A percentile compares a stretch with the other conserved stretches of the same genome.
These are phyloP conservation scores for Coregonus sp. DNA, from an alignment of 2,797 vertebrate genomes.

Conservation along the genomic window DNA sequence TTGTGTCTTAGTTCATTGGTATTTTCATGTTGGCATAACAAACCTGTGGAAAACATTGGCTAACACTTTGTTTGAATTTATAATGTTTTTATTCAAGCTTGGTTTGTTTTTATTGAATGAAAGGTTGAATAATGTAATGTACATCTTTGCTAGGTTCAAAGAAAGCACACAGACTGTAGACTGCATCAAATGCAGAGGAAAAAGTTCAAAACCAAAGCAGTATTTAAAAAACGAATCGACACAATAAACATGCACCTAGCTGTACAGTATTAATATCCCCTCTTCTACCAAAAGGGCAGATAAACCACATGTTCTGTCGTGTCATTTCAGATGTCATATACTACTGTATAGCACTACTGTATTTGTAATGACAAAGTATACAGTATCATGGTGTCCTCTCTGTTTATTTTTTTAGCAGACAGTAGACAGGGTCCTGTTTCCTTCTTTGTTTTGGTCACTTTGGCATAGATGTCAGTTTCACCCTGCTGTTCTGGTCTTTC, in stretches of 20 bases:
- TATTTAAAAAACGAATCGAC: not conserved
- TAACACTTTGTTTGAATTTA: not conserved
- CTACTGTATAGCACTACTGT: not conserved
- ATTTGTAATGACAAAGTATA: not conserved
- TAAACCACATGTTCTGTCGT: too few relatives aligned
- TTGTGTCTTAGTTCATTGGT: not conserved
- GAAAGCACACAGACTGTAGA: too few relatives aligned
- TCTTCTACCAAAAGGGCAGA: not conserved
- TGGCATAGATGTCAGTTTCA: not conserved
- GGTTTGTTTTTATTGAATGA: too few relatives aligned
- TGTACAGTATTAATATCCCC: not conserved
- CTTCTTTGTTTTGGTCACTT: not conserved
- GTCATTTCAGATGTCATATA: not conserved
- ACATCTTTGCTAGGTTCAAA: too few relatives aligned
- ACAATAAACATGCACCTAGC: not conserved
- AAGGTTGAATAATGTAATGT: too few relatives aligned
- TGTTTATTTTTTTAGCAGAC: not conserved
- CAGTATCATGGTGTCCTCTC: not conserved
- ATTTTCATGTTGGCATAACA: not conserved
- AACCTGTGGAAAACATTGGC: not conserved
- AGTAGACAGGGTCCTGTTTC: not conserved
- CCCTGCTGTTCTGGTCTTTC: not conserved
- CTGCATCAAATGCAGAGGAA: too few relatives aligned
- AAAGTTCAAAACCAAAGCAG: too few relatives aligned
- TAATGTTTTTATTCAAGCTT: not conserved